These are phyloP conservation scores for Baronia brevicornis DNA, from an alignment of 2,888 invertebrate genomes.

Conservation along the genomic window DNA sequence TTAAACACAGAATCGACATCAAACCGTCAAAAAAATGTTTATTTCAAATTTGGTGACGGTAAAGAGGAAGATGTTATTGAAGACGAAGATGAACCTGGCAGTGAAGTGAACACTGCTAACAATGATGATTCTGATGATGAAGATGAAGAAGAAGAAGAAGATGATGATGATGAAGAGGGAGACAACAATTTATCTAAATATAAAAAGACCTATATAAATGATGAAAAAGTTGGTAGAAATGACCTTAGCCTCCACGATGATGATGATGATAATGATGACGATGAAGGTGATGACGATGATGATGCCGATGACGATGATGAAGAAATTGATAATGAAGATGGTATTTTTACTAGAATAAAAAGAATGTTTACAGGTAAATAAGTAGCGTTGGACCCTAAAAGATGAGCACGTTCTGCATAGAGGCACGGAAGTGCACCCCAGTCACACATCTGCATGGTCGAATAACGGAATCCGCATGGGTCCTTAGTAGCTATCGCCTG, in stretches of 20 bases:
- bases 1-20: neutral
- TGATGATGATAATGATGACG: slow-evolving; percentile 29
- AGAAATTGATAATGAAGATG: slow-evolving; percentile 65
- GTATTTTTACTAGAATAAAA: slow-evolving; percentile 69
- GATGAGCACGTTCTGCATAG: slow-evolving; percentile 55
- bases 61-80: slow-evolving; percentile 43
- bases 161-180: slow-evolving; percentile 49
- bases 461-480: slow-evolving; percentile 60
- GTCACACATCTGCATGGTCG: slow-evolving; percentile 71
- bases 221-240: slow-evolving; percentile 33
- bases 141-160: slow-evolving; percentile 38
- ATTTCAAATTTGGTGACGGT: slow-evolving; percentile 41
- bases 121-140: slow-evolving; percentile 40
- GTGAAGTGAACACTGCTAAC: slow-evolving; percentile 61
- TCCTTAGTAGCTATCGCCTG: slow-evolving; percentile 78
- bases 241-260: slow-evolving; percentile 57
- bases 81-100: slow-evolving; percentile 62
- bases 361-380: slow-evolving; percentile 71
- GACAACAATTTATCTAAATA: slow-evolving; percentile 42
- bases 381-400: slow-evolving; percentile 54
- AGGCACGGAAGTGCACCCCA: slow-evolving; percentile 44
- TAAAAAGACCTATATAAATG: slow-evolving; percentile 2
- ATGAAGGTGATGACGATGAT: slow-evolving; percentile 65
- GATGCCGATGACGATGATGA: slow-evolving; percentile 56
- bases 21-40: slow-evolving; percentile 39